Evolutionary conservation across 2,888 invertebrate genomes (phyloP), one percentile per base, ranked within the genome.

Genomic region (Drosophila limbata): DNA sequence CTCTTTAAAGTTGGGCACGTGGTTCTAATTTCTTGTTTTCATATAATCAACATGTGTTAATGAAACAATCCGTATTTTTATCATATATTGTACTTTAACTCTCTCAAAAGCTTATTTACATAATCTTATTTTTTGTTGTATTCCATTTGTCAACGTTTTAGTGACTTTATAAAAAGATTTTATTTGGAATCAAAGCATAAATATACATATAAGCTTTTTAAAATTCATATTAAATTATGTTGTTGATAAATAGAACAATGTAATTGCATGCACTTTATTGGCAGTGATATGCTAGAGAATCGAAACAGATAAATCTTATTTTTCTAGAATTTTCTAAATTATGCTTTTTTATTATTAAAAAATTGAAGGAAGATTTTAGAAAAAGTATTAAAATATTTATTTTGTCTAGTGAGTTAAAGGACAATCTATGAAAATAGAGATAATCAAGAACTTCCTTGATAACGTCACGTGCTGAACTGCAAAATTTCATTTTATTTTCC

Each of bases 401-500:
- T 25, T 25, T 21, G 21, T 25, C 13, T 4, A 35, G 35, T 13
- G 5, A 35, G 11, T 10, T 5, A 35, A 35, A 25, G 6, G 5
- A 25, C 25, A 25, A 25, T 25, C 5, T 25, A 25, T 25, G 13
- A 13, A 35, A 13, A 5, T 35, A 13, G 0, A 35, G 1, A n/a
- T n/a, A 35, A 35, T 4, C 2, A 35, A 35, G 35, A 35, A 13
- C 35, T 35, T 15, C 1, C 11, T 17, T 28, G 31, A 48, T 31
- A 31, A 28, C 10, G 5, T 59, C 55, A 51, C 37, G 2, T 57
- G 51, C n/a, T 35, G 11, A 59, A 39, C 73, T 59, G 11, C 28
- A 2, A 1, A 13, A 1, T 28, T 1, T 3, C 1, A 25, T 15
- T 15, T 4, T 10, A 2, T 42, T 21, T 13, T 11, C 21, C 13